Conservation (phyloP, 1,140 invertebrate species). For the Ostrea edulis region DNA sequence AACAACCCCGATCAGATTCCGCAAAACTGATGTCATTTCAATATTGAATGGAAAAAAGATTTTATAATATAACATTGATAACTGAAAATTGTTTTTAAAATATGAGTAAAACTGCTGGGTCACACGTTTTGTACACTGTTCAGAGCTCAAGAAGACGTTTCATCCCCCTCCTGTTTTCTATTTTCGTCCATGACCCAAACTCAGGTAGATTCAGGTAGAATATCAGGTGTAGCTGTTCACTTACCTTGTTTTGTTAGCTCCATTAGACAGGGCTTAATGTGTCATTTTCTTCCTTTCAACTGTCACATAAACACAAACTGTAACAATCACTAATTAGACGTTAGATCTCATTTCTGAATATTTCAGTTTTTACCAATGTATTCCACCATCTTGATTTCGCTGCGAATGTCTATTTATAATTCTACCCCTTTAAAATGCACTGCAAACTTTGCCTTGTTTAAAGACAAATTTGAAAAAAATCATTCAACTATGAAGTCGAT, state of each 20-base stretch:
- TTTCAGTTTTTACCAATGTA: neutral
- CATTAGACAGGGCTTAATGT: neutral
- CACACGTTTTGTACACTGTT: neutral
- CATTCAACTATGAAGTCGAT: conserved; percentile 13
- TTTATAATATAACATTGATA: neutral
- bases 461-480: neutral
- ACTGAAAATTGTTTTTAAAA: neutral
- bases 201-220: neutral
- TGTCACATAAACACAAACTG: neutral
- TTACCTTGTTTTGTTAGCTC: neutral
- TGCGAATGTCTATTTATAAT: neutral
- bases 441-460: neutral
- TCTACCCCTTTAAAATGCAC: conserved; percentile 24
- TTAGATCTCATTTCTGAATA: neutral
- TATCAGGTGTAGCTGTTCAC: neutral
- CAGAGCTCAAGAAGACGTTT: neutral
- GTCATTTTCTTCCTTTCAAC: neutral
- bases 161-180: neutral
- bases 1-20: neutral
- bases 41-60: neutral
- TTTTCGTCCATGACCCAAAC: neutral
- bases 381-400: conserved; percentile 18
- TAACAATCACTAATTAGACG: neutral
- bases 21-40: neutral
- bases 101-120: neutral